These are phyloP conservation scores for Sinocyclocheilus rhinocerous DNA, from an alignment of 2,113 vertebrate genomes.

Conservation along the genomic window DNA sequence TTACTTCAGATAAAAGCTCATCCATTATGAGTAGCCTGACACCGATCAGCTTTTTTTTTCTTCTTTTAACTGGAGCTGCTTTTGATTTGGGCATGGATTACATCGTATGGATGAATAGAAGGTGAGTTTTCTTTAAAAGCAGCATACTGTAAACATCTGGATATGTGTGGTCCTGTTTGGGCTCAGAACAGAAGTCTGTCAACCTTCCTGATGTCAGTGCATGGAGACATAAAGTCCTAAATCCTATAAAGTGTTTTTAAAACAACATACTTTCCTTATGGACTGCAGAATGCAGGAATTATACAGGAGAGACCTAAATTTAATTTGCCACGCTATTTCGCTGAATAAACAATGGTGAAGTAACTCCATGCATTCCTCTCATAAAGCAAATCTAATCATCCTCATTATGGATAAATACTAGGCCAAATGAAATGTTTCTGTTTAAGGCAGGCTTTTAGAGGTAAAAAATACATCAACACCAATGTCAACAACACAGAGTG, in stretches of 20 bases:
- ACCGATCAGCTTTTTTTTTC: conserved; percentile 33
- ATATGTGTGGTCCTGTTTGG: conserved; percentile 22
- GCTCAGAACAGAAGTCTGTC: not conserved
- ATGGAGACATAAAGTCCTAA: conserved; percentile 1
- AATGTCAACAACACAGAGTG: conserved; percentile 20
- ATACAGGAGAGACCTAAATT: conserved; percentile 2
- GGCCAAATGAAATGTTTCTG: conserved; percentile 36
- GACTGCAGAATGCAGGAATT: not conserved
- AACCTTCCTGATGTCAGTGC: not conserved
- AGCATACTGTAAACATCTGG: conserved; percentile 18
- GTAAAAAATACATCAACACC: conserved; percentile 35
- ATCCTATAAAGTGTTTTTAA: not conserved
- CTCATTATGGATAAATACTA: conserved; percentile 18
- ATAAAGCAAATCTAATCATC: conserved; percentile 36
- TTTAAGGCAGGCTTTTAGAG: conserved; percentile 42
- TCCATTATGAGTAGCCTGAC: conserved; percentile 35
- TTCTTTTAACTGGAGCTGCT: conserved; percentile 26
- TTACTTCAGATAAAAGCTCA: conserved; percentile 53
- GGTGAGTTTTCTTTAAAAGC: not conserved
- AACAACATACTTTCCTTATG: not conserved
- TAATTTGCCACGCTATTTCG: conserved; percentile 5
- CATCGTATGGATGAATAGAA: not conserved
- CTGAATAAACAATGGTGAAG: conserved; percentile 26
- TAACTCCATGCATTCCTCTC: conserved; percentile 12
- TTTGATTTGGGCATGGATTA: conserved; percentile 26